These are phyloP conservation scores for Schizopygopsis pylzovi DNA, from an alignment of 2,797 vertebrate genomes.

Conservation along the genomic window DNA sequence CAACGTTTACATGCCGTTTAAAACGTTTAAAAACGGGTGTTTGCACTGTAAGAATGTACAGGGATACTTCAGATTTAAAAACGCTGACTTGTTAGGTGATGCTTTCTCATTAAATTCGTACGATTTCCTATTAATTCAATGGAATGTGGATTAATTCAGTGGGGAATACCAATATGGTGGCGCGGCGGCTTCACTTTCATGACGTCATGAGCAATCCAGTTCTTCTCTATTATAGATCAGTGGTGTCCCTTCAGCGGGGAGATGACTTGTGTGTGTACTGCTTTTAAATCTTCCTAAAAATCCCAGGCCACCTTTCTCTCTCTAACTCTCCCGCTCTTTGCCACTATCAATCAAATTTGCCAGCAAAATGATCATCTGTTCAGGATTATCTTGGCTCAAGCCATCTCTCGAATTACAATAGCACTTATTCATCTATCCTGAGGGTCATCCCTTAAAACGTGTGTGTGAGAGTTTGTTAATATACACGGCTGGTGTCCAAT, in stretches of 20 bases:
- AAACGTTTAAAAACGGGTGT: no score
- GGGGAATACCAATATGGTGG: no score
- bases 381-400: slow-evolving; percentile 81
- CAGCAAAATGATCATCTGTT: slow-evolving; percentile 84
- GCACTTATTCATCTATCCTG: slow-evolving; percentile 80
- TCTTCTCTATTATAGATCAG: no score
- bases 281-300: slow-evolving; percentile 64
- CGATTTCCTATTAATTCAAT: no score
- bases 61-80: no score
- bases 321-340: slow-evolving; percentile 58
- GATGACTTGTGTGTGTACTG: slow-evolving; percentile 6
- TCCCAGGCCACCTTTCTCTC: slow-evolving; percentile 46
- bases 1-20: no score
- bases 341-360: slow-evolving; percentile 79
- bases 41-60: no score
- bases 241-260: not conserved
- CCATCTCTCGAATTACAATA: slow-evolving; percentile 85
- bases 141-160: no score
- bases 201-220: no score
- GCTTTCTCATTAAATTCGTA: no score
- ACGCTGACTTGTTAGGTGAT: no score
- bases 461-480: slow-evolving; percentile 53
- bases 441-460: slow-evolving; percentile 73
- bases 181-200: no score
- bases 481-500: slow-evolving; percentile 45